phyloP scores from a whole-genome alignment of 2,797 vertebrate species.

The Echeneis naucrates region DNA sequence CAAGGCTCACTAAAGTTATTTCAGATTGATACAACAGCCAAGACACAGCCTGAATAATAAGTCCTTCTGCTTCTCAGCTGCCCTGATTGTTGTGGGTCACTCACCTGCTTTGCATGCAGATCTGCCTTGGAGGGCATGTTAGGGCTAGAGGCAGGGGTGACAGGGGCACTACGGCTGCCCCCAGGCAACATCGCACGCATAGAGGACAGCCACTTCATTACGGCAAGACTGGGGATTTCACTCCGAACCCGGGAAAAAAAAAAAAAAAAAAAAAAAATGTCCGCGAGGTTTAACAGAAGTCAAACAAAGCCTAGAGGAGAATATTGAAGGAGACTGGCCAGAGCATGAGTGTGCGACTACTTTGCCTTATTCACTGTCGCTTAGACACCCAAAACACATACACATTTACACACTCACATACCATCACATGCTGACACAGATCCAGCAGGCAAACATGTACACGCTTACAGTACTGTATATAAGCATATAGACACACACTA shows the following conservation, averaged over 20 bases:
- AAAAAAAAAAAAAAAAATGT: conserved; percentile 9
- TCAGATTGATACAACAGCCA: not conserved
- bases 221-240: not conserved
- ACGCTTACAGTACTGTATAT: conserved; percentile 23
- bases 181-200: conserved; percentile 62
- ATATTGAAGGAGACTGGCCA: not conserved
- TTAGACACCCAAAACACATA: conserved; percentile 8
- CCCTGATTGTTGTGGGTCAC: conserved; percentile 1
- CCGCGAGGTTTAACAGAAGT: conserved; percentile 5
- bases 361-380: conserved; percentile 12
- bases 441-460: conserved; percentile 29
- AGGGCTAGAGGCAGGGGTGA: conserved; percentile 75
- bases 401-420: conserved; percentile 2
- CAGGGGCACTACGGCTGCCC: conserved; percentile 76
- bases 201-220: conserved; percentile 82
- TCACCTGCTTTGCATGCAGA: conserved; percentile 78
- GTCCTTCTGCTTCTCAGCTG: not conserved
- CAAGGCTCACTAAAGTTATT: not conserved
- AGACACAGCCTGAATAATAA: not conserved
- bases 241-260: conserved; percentile 28
- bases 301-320: conserved; percentile 24
- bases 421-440: conserved; percentile 48
- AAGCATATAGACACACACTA: conserved; percentile 45
- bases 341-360: conserved; percentile 16
- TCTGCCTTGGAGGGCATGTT: conserved; percentile 67